Evolutionary conservation across 2,113 vertebrate genomes (phyloP).

Genomic region (Poeciliopsis turrubarensis): DNA sequence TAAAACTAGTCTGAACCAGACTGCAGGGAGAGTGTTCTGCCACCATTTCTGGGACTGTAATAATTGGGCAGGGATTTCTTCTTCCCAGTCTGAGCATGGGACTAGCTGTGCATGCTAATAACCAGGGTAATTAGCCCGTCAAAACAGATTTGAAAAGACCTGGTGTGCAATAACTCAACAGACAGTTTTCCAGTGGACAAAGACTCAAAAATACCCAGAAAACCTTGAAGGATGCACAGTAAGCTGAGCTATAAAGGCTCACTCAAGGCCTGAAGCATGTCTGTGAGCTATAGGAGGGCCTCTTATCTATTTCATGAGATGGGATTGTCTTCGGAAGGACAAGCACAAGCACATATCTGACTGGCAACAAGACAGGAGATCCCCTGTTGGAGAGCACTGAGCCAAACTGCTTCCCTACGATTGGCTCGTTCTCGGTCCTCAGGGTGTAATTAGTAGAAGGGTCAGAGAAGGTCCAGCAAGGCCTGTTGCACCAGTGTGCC

Average conservation of each 20-base stretch:
- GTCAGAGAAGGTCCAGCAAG: constrained; percentile 56
- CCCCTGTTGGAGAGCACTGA: constrained; percentile 33
- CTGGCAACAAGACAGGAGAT: constrained; percentile 42
- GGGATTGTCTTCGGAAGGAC: constrained; percentile 27
- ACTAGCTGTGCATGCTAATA: constrained; percentile 80
- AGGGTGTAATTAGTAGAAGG: constrained; percentile 75
- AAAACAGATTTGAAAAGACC: constrained; percentile 64
- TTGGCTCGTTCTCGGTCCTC: constrained; percentile 55
- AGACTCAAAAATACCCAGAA: constrained; percentile 26
- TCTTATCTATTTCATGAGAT: constrained; percentile 31
- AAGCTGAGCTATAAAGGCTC: constrained; percentile 12
- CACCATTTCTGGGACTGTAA: constrained; percentile 52
- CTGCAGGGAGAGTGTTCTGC: constrained; percentile 62
- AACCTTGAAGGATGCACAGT: constrained; percentile 22
- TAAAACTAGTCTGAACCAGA: constrained; percentile 58
- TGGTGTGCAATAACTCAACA: constrained; percentile 64
- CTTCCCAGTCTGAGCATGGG: constrained; percentile 62
- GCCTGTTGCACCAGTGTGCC: constrained; percentile 63
- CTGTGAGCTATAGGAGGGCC: constrained; percentile 21
- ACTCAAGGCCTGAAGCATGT: constrained; percentile 35
- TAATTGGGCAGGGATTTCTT: constrained; percentile 82
- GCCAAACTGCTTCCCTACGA: constrained; percentile 33
- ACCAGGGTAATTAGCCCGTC: constrained; percentile 74
- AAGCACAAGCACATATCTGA: constrained; percentile 40
- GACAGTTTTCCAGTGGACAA: constrained; percentile 7